Base-by-base conservation (phyloP, 2,797 vertebrate genomes). In the Danio albolineatus region DNA sequence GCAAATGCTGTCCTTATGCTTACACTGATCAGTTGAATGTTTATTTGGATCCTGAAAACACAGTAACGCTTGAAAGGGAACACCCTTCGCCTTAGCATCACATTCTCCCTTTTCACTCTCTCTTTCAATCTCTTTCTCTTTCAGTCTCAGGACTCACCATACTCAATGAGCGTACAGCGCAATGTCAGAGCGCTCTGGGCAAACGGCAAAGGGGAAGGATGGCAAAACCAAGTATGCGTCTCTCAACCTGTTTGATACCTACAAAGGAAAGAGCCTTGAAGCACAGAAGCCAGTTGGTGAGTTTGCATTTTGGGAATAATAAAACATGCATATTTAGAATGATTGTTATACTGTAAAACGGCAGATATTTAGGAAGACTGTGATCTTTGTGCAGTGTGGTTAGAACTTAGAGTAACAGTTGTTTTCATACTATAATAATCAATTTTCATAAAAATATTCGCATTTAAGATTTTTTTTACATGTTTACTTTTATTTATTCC, bases 171-270 rank as follows among this genome's bases (percentile, higher is more conserved):
- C 96, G 95, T 96, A 96, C 96, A 97, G 96, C 96, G 97, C 96
- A 95, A 98, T 98, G 97, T 97, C 97, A 95, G 97, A 98, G 96
- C 97, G 97, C 95, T 96, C 95, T 97, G 97, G 96, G 96, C 97
- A 96, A 95, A 96, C 95, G 95, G 96, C 96, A 96, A 98, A 97
- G 96, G 97, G 96, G 95, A 97, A 97, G 97, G 97, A 98, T 96
- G 97, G 96, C 95, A 97, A 97, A 96, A 92, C 93, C 93, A 97
- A 97, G 96, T 97, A 98, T 95, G 95, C 97, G 87, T 98, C 97
- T 88, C 97, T 98, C 96, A 98, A 96, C 95, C 94, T 98, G 95
- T 98, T 97, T 97, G 96, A 98, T 95, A 98, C 97, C 62, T 98
- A 98, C 94, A 97, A 97, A 96, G 96, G 97, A 95, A 97, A 98